A percentile compares a stretch with the other conserved stretches of the same genome.
These are phyloP conservation scores for Diceros bicornis DNA, from an alignment of 2,797 vertebrate genomes.

Conservation along the genomic window DNA sequence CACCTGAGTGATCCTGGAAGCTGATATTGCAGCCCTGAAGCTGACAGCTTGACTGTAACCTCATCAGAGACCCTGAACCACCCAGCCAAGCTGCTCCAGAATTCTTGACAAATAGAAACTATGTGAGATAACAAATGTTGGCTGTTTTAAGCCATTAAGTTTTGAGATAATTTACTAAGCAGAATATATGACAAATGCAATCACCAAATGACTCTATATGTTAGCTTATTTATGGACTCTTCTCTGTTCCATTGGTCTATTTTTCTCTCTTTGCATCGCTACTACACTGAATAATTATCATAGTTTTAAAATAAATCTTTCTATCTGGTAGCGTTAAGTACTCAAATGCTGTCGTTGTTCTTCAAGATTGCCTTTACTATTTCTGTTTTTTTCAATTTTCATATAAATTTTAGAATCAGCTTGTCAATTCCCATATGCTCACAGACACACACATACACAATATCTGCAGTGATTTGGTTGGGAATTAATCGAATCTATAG, in stretches of 20 bases:
- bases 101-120: background rate
- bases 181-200: conserved; percentile 14
- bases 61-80: background rate
- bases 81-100: background rate
- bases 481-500: background rate
- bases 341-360: background rate
- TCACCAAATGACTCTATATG: conserved; percentile 20
- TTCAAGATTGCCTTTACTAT: background rate
- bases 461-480: background rate
- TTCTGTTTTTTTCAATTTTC: background rate
- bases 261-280: conserved; percentile 39
- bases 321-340: background rate
- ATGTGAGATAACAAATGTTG: conserved; percentile 49
- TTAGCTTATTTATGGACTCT: conserved; percentile 53
- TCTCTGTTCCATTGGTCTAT: background rate
- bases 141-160: background rate
- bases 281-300: conserved; percentile 48
- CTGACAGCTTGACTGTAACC: background rate
- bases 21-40: background rate
- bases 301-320: conserved; percentile 52
- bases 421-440: background rate
- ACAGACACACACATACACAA: background rate
- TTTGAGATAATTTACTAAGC: conserved; percentile 60
- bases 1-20: background rate
- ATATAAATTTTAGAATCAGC: background rate